Evolutionary conservation across 37 sponge, comb jelly and placozoan species (phyloP), one percentile per base, ranked within the genome.

Genomic region (Lycopodina hypogea): DNA sequence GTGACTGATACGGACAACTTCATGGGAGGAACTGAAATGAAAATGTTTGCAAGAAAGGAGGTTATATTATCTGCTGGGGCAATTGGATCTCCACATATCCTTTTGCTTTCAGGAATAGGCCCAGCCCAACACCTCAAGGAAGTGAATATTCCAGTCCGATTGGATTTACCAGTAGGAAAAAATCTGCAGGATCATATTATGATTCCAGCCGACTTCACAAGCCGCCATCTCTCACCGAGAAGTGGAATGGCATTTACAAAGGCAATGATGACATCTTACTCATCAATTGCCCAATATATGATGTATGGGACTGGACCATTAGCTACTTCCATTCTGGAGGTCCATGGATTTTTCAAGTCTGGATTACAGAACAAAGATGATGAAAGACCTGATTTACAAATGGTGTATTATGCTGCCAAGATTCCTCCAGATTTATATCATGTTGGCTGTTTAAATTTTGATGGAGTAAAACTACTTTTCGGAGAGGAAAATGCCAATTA

Each of bases 131-230:
- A 90, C 38, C 75, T 94, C 24, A 77, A 74, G 11, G 23, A 15
- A 1, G 69, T 50, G 24, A 68, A 76, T 1, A 70, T 94, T 1
- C 63, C 69, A 34, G 71, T 87, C 18, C 39, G 50, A 26, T 70
- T 64, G 42, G 94, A 94, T 29, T 45, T 94, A 23, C 94, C 93
- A 6, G 94, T 93, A 11, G 94, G 94, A 36, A 75, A 89, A 77
- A 93, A 93, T 70, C 82, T 93, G 26, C 90, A 93, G 66, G 94
- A 93, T 56, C 94, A 93, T 38, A 21, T 89, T 32, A 83, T 86
- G 80, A 55, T 86, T 2, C 63, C 80, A 39, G 50, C 79, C 62
- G 70, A 22, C 33, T 81, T 56, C 38, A 35, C 71, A 15, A 56
- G n/a, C n/a, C n/a, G 57, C 15, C 41, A 63, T 8, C 32, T 56